Base-by-base conservation (phyloP, 2,888 invertebrate genomes). In the Drosophila aldrichi region DNA sequence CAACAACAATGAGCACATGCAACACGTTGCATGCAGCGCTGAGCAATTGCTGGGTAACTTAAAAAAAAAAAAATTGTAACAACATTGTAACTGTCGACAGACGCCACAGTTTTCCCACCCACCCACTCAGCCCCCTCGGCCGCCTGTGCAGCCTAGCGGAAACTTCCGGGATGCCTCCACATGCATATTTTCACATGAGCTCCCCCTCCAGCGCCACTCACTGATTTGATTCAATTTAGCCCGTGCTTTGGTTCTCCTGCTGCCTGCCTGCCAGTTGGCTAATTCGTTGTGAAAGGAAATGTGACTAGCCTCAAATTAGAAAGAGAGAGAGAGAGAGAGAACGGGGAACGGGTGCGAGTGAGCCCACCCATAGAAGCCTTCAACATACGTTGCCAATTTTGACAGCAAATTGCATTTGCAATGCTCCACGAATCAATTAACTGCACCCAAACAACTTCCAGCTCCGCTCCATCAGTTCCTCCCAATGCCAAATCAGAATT, bases 21-120 rank as follows among this genome's bases (percentile, higher is more conserved):
- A 84, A 84, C 89, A 84, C 84, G 87, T 84, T 84, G 84, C 84
- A 84, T 84, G 83, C 81, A 61, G 83, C 81, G 63, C 73, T 66
- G 63, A 61, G 59, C 73, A 70, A 76, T 69, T 73, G 75, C 62
- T 52, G 44, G 67, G 57, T 78, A 81, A 41, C 76, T 70, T 59
- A 55, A 49, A 68, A 81, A 79, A 81, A 55, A 49, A 68, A 81
- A 79, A 81, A 77, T 74, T 81, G 82, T 81, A 78, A 81, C 79
- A 81, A 79, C 77, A 77, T 77, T 79, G 79, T 75, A 77, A 77
- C 79, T 75, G 79, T 74, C 82, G 79, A 75, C 79, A 79, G 71
- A 63, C 51, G 79, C 68, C 61, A 49, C 68, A 57, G 56, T 59
- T 71, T 75, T 71, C 67, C 62, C 68, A 71, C 59, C 62, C 38